phyloP scores from a whole-genome alignment of 1,140 invertebrate species.

The Oreohelix idahoensis region DNA sequence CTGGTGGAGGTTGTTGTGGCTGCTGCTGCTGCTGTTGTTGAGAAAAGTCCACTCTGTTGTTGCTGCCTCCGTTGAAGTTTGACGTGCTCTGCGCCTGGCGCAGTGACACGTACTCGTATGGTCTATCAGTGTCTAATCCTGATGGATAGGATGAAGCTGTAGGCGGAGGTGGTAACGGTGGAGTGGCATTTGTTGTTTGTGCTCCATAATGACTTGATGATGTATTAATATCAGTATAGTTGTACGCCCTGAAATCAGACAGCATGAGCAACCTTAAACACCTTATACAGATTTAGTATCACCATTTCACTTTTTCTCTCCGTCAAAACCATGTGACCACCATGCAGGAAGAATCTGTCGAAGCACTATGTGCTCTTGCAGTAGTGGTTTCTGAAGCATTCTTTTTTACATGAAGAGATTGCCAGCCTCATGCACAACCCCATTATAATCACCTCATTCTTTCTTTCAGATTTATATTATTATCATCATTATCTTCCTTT shows the following conservation, averaged over 20 bases:
- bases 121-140: constrained; percentile 49
- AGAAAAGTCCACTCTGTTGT: constrained; percentile 20
- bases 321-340: no score
- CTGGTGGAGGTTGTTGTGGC: constrained; percentile 2
- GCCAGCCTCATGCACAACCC: no score
- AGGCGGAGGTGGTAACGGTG: constrained; percentile 28
- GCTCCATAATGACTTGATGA: constrained; percentile 16
- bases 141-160: constrained; percentile 7
- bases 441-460: no score
- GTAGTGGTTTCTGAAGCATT: no score
- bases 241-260: constrained; percentile 51
- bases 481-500: no score
- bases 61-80: background rate
- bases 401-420: no score
- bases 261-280: no score
- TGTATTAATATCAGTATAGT: constrained; percentile 53
- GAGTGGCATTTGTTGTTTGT: background rate
- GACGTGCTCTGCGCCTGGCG: constrained; percentile 34
- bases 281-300: no score
- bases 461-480: no score
- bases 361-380: no score
- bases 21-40: constrained; percentile 4
- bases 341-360: no score
- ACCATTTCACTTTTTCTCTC: no score
- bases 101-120: constrained; percentile 62